phyloP scores from a whole-genome alignment of 1,140 invertebrate species.

The Glomeris maerens region DNA sequence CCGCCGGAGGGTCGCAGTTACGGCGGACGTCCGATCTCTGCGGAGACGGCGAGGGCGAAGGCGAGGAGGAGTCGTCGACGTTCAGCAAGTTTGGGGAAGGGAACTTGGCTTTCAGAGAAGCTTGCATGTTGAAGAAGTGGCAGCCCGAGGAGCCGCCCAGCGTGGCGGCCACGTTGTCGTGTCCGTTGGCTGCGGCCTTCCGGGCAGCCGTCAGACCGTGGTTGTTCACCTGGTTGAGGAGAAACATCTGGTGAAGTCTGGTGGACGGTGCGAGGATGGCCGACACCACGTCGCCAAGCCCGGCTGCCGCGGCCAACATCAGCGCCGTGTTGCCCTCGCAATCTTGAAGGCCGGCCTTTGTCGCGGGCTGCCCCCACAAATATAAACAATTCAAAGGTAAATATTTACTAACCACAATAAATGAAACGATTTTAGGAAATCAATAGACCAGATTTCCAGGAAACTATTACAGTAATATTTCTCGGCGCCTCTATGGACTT shows the following conservation, averaged over 20 bases:
- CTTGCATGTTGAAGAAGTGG: neutral
- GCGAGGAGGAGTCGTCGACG: neutral
- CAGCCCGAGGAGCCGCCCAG: neutral
- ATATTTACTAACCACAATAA: too few relatives aligned
- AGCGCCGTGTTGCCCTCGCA: constrained; percentile 23
- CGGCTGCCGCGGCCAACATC: constrained; percentile 17
- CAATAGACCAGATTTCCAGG: neutral
- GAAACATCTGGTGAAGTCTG: constrained; percentile 3
- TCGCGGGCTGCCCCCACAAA: constrained; percentile 16
- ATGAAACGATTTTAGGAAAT: too few relatives aligned
- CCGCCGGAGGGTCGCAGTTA: neutral
- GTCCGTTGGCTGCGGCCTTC: constrained; percentile 10
- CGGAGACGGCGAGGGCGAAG: neutral
- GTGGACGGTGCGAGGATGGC: constrained; percentile 13
- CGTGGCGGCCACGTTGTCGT: neutral
- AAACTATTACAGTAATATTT: neutral
- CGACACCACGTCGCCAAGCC: constrained; percentile 13
- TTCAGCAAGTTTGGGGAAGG: neutral
- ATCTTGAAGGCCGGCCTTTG: constrained; percentile 19
- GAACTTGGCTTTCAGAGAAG: neutral
- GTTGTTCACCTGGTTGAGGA: constrained; percentile 13
- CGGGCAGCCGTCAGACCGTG: constrained; percentile 16
- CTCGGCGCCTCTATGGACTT: neutral
- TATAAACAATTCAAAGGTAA: too few relatives aligned
- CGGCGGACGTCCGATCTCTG: neutral